Base-by-base conservation (phyloP, 1,140 invertebrate species). In the Bombus superbus region DNA sequence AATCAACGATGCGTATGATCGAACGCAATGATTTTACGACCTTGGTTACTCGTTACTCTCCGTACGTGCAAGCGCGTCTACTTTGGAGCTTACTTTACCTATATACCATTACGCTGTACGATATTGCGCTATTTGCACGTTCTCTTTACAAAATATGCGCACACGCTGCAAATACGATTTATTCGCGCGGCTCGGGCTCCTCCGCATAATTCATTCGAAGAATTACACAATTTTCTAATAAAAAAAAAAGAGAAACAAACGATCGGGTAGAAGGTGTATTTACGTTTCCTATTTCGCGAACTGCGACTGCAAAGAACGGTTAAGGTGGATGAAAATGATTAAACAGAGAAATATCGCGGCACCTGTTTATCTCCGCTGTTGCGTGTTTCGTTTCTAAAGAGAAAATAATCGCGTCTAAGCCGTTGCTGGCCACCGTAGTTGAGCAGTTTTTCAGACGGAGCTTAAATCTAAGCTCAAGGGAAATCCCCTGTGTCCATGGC, bases 301-400 rank as follows among this genome's bases (percentile, higher is more conserved):
- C 79, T 72, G 79, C 73, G 42, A 25, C 10, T 64, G 76, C 81
- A 28, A 66, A 42, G 59, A 35, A 28, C 71, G 4, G 25, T 66
- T 53, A 75, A 78, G 47, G 15, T 75, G 83, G 83, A 84, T 72
- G 76, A 79, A 44, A 79, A 71, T 84, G 83, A 84, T 84, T 79
- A 79, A 84, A 59, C 15, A 4, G 32, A 2, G 59, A 71, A 62
- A 62, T 62, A 71, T 72, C 25, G 53, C 18, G 35, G 38, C 64
- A 25, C 25, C 25, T 68, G 44, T 84, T 84, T 77, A 53, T 68
- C 42, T 53, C 42, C 32, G 32, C 11, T 25, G 32, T 76, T 25
- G 18, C 71, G 18, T 62, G 42, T 40, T 47, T 35, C 32, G 44
- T 15, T 35, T 35, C 9, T 22, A 28, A 62, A 79, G 18, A 35